Evolutionary conservation across 2,797 vertebrate species (phyloP).

Genomic region (Hemitrygon akajei): DNA sequence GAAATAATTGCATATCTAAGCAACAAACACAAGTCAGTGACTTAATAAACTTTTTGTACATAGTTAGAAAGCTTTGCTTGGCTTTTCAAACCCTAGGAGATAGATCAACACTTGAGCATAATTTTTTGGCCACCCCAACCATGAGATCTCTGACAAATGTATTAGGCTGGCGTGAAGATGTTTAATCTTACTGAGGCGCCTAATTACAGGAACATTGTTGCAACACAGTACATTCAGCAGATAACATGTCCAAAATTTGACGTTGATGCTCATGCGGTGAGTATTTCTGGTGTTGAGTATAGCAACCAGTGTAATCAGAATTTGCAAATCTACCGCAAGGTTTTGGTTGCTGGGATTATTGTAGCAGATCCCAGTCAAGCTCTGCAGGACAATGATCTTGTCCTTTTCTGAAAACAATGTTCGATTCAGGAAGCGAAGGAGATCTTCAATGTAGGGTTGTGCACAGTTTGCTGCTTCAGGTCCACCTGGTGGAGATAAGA

Average conservation of each 20-base stretch:
- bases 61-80: background rate
- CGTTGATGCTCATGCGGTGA: background rate
- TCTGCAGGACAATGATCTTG: constrained; percentile 43
- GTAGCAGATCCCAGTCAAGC: constrained; percentile 43
- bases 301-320: constrained; percentile 34
- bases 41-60: background rate
- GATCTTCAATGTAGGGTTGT: constrained; percentile 41
- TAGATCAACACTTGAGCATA: constrained; percentile 41
- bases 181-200: background rate
- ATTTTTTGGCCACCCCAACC: constrained; percentile 47
- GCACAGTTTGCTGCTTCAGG: constrained; percentile 30
- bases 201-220: constrained; percentile 41
- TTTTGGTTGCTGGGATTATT: constrained; percentile 43
- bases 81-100: constrained; percentile 42
- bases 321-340: background rate
- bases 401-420: background rate
- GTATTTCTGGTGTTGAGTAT: constrained; percentile 22
- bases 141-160: constrained; percentile 38
- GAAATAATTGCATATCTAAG: background rate
- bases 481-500: constrained; percentile 40
- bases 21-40: background rate
- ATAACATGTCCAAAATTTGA: constrained; percentile 47
- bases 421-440: constrained; percentile 39
- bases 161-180: constrained; percentile 39
- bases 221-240: constrained; percentile 45